phyloP scores from a whole-genome alignment of 1,140 invertebrate genomes.

The Aphelinus certus region DNA sequence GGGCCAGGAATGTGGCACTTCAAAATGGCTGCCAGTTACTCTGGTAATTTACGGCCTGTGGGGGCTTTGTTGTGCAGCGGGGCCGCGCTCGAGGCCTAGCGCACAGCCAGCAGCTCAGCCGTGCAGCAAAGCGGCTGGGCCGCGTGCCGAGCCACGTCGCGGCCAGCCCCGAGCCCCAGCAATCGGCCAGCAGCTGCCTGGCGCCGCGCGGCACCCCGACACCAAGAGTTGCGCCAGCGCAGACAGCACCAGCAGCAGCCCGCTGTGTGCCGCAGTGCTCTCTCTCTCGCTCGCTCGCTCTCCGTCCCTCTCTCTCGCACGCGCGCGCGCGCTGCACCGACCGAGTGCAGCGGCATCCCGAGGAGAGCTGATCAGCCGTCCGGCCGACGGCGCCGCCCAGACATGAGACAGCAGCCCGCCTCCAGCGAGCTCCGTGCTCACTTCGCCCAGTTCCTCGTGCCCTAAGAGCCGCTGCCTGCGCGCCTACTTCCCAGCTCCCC shows the following conservation, averaged over 20 bases:
- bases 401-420: not conserved
- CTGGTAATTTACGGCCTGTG: constrained; percentile 66
- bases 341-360: too few species aligned
- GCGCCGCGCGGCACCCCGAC: not conserved
- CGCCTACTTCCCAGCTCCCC: not conserved
- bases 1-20: constrained; percentile 66
- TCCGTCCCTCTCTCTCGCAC: too few species aligned
- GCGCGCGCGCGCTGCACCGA: too few species aligned
- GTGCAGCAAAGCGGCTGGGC: too few species aligned
- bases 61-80: constrained; percentile 64
- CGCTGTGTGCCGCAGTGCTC: too few species aligned
- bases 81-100: constrained; percentile 46
- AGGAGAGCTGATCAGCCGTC: too few species aligned
- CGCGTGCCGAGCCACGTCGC: too few species aligned
- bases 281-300: too few species aligned
- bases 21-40: constrained; percentile 69
- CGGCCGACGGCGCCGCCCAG: constrained; percentile 5
- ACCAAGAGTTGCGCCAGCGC: too few species aligned
- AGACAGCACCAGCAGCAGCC: too few species aligned
- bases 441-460: not conserved
- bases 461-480: not conserved
- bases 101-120: too few species aligned
- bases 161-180: not conserved
- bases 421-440: not conserved
- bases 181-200: constrained; percentile 5